Evolutionary conservation across 2,113 vertebrate species (phyloP).

Genomic region (Bubalus kerabau): DNA sequence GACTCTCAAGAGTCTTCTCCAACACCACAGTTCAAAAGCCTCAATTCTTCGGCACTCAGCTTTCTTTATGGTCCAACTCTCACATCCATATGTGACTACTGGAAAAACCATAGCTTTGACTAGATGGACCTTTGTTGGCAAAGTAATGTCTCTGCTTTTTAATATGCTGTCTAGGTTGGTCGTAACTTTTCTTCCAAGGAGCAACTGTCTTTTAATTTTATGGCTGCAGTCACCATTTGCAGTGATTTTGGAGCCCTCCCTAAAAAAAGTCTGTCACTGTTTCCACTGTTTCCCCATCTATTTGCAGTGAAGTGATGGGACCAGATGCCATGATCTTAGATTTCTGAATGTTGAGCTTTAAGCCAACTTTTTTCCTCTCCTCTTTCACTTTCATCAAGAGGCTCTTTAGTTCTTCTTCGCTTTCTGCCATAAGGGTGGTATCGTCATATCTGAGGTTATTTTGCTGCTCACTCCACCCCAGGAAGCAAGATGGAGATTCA

Average conservation of each 20-base stretch:
- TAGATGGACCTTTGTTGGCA: background rate
- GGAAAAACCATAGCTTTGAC: background rate
- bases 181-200: background rate
- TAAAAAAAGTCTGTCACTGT: background rate
- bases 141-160: background rate
- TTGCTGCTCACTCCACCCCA: background rate
- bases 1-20: background rate
- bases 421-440: background rate
- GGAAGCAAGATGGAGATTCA: background rate
- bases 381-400: background rate
- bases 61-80: background rate
- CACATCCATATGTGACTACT: background rate
- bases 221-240: background rate
- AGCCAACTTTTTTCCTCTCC: fast-evolving
- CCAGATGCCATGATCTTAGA: background rate
- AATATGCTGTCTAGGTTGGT: background rate
- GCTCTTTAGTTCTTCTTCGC: background rate
- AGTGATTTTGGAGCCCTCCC: background rate
- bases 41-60: fast-evolving
- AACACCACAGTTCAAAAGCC: background rate
- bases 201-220: background rate
- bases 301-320: background rate
- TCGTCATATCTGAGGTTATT: background rate
- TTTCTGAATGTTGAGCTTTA: background rate
- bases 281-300: background rate